Base-by-base conservation (phyloP, 2,113 vertebrate species). In the Zapus hudsonius region DNA sequence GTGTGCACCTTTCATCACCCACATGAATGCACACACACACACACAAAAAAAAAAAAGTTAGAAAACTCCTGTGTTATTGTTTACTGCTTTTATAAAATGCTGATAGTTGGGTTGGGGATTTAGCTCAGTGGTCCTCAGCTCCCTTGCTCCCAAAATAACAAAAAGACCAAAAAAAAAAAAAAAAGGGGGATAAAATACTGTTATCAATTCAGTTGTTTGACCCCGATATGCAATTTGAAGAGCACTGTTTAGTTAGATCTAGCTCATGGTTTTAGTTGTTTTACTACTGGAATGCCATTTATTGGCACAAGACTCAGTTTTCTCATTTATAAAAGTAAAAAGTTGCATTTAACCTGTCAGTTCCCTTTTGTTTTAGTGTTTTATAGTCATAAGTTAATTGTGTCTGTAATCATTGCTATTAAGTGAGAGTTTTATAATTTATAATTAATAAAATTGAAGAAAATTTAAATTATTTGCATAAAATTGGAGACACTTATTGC, bases 401-500 rank as follows among this genome's bases (percentile, higher is more conserved):
- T 84, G 33, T 81, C 87, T 81, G 59, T 57, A 87, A 61, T 92
- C 15, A 79, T 47, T 88, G 63, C 47, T 88, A 17, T 47, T 63
- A 6, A 84, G 6, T 84, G 33, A 64, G 91, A 67, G 7, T 90
- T 91, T 95, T 84, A 44, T 87, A 55, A n/a, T n/a, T n/a, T n/a
- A n/a, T n/a, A n/a, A 64, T 67, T 90, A 88, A 61, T 93, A 91
- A 93, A 92, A 91, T 76, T 84, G 12, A 63, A 85, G 20, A 92
- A 93, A 94, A 94, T 76, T 81, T 19, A 93, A 78, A 80, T 86
- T 66, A 42, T 27, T 4, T 76, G 27, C 7, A 11, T 72, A 80
- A 92, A 42, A 42, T 4, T 33, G 64, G 40, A 57, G 16, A 84
- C 88, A 84, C 3, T 59, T 88, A 57, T 42, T 73, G 29, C 9